Conservation (phyloP, 2,113 vertebrate species). For the Poecilia latipinna region DNA sequence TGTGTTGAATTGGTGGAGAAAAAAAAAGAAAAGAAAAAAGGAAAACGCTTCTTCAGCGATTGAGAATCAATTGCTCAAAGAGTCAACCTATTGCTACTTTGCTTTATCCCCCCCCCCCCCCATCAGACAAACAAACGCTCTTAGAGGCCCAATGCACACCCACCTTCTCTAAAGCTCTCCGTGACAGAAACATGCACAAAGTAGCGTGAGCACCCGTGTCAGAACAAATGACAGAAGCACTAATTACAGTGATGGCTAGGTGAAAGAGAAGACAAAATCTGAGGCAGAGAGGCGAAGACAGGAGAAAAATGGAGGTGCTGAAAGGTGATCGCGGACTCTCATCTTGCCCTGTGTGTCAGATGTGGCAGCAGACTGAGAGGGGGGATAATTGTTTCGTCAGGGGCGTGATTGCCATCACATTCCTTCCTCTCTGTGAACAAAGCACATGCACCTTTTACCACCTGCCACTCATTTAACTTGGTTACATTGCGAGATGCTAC, state of each 20-base stretch:
- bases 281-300: slow-evolving; percentile 6
- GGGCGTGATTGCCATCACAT: slow-evolving; percentile 68
- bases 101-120: slow-evolving; percentile 37
- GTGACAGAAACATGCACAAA: slow-evolving; percentile 22
- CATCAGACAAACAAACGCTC: slow-evolving; percentile 16
- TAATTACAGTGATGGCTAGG: slow-evolving; percentile 71
- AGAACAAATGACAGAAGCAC: slow-evolving; percentile 56
- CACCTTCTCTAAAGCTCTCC: slow-evolving; percentile 2
- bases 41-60: slow-evolving; percentile 70
- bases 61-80: slow-evolving; percentile 73
- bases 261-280: slow-evolving; percentile 49
- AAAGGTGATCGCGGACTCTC: slow-evolving; percentile 42
- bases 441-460: slow-evolving; percentile 55
- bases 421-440: slow-evolving; percentile 48
- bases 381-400: slow-evolving; percentile 73
- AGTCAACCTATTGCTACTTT: slow-evolving; percentile 62
- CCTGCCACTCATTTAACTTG: slow-evolving; percentile 46
- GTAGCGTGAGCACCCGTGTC: slow-evolving; percentile 40
- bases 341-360: slow-evolving; percentile 49
- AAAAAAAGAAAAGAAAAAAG: slow-evolving; percentile 60
- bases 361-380: slow-evolving; percentile 52
- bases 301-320: slow-evolving; percentile 39
- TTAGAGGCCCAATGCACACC: slow-evolving; percentile 4
- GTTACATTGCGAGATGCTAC: slow-evolving; percentile 19
- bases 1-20: slow-evolving; percentile 73